These are phyloP conservation scores for Rhinoraja longicauda DNA, from an alignment of 2,797 vertebrate genomes.

Conservation along the genomic window DNA sequence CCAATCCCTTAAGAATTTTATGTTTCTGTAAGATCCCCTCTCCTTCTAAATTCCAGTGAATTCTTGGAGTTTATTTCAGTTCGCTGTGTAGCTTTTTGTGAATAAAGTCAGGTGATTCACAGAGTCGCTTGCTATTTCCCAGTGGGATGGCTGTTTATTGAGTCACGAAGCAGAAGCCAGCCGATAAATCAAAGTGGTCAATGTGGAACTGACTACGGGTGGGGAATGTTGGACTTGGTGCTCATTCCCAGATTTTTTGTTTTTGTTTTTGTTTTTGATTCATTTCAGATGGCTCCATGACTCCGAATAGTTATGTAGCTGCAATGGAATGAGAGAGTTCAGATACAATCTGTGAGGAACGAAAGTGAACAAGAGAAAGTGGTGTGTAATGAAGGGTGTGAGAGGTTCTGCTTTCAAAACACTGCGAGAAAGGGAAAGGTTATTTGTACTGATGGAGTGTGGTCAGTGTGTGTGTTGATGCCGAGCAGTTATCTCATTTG, in stretches of 20 bases:
- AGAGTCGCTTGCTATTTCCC: background rate
- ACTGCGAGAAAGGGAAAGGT: background rate
- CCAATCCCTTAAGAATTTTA: too few relatives aligned
- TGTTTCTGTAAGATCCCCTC: too few relatives aligned
- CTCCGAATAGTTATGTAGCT: background rate
- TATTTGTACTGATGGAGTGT: background rate
- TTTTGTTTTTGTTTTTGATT: background rate
- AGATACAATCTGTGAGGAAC: background rate
- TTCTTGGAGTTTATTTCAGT: background rate
- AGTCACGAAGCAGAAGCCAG: background rate
- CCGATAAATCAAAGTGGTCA: slow-evolving; percentile 17
- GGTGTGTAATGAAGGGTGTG: background rate
- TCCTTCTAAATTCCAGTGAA: too few relatives aligned
- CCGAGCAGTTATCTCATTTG: background rate
- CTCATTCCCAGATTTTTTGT: slow-evolving; percentile 26
- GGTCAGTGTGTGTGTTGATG: background rate
- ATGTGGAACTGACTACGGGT: background rate
- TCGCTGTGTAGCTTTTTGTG: background rate
- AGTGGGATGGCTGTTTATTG: too few relatives aligned
- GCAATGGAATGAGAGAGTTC: slow-evolving; percentile 23
- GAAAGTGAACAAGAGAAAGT: background rate
- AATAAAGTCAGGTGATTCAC: slow-evolving; percentile 18
- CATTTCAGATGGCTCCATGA: background rate
- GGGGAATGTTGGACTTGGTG: background rate
- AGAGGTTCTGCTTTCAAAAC: too few relatives aligned